Percentiles rank a stretch among this genome's conserved stretches.
phyloP scores from a whole-genome alignment of 2,888 invertebrate species.

The Plutella xylostella region DNA sequence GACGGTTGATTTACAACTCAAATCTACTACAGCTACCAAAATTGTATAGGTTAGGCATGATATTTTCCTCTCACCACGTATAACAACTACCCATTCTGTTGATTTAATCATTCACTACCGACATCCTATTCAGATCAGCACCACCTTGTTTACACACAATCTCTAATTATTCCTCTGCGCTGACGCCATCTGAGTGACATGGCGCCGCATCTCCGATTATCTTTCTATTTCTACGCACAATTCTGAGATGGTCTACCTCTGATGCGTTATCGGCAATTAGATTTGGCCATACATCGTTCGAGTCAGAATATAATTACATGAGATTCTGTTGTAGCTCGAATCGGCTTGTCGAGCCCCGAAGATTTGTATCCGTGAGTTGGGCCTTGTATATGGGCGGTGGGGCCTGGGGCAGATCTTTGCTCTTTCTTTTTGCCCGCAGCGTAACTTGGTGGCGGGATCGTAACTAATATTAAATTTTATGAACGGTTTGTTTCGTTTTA shows the following conservation, averaged over 20 bases:
- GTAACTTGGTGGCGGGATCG: conserved; percentile 48
- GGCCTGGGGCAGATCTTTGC: conserved; percentile 6
- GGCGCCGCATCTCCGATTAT: too few species aligned
- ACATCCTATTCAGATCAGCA: neutral
- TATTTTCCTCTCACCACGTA: too few species aligned
- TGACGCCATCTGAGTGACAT: too few species aligned
- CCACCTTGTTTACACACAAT: too few species aligned
- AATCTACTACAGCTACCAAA: too few species aligned
- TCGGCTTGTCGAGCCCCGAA: neutral
- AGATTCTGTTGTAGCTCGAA: conserved; percentile 5
- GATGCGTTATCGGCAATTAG: conserved; percentile 1
- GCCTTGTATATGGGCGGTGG: too few species aligned
- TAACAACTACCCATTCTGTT: too few species aligned
- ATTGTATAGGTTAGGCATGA: too few species aligned
- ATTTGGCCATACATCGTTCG: neutral
- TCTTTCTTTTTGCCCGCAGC: conserved; percentile 33
- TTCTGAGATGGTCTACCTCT: too few species aligned
- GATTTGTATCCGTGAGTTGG: conserved; percentile 3
- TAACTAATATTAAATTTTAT: conserved; percentile 57
- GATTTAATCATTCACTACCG: neutral
- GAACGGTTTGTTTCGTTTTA: conserved; percentile 50
- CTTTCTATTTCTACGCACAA: too few species aligned
- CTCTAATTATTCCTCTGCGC: too few species aligned
- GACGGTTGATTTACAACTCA: too few species aligned
- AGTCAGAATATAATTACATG: conserved; percentile 6